phyloP scores from a whole-genome alignment of 2,888 invertebrate species.

The Amorpha juglandis region DNA sequence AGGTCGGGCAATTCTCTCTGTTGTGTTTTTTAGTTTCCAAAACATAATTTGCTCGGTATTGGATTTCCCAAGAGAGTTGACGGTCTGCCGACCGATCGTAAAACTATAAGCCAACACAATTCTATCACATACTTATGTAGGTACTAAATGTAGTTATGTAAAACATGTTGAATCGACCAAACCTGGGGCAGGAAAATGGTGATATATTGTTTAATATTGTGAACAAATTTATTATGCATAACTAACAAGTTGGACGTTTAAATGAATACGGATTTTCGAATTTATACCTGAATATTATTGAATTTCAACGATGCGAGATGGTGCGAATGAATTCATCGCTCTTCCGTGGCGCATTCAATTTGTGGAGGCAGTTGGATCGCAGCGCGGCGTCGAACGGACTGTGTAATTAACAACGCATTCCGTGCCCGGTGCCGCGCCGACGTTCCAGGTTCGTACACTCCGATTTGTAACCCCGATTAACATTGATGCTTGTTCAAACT shows the following conservation, averaged over 20 bases:
- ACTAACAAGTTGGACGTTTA: background rate
- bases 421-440: conserved; percentile 38
- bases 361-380: conserved; percentile 42
- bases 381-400: conserved; percentile 30
- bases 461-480: conserved; percentile 33
- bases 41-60: background rate
- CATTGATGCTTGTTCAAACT: background rate
- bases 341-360: conserved; percentile 59
- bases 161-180: background rate
- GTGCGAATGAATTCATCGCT: conserved; percentile 51
- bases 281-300: conserved; percentile 46
- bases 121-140: background rate
- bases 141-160: background rate
- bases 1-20: background rate
- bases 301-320: conserved; percentile 47
- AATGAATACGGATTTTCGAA: conserved; percentile 22
- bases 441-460: conserved; percentile 42
- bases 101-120: background rate
- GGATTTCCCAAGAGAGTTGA: background rate
- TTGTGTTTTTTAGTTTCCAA: background rate
- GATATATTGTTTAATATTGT: background rate
- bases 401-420: conserved; percentile 64
- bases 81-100: background rate
- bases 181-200: background rate
- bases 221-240: background rate